These are phyloP conservation scores for Clitarchus hookeri DNA, from an alignment of 2,888 invertebrate genomes.

Conservation along the genomic window DNA sequence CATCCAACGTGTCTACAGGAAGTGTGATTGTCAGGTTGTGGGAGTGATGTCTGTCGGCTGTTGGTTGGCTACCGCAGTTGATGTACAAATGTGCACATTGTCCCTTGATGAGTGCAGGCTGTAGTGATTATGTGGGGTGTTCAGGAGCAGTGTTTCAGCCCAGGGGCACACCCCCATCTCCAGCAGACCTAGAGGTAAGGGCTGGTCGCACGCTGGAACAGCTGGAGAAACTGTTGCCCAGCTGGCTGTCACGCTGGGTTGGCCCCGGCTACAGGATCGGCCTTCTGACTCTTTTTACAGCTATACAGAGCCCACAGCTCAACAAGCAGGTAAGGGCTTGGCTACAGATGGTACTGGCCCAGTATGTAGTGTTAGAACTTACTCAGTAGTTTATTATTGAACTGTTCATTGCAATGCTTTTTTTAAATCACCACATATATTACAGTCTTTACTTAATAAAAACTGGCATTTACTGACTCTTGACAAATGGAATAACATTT, in stretches of 20 bases:
- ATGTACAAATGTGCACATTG: too few relatives aligned
- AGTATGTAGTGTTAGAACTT: too few relatives aligned
- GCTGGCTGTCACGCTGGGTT: slow-evolving; percentile 51
- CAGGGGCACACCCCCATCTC: slow-evolving; percentile 49
- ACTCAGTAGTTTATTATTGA: too few relatives aligned
- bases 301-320: slow-evolving; percentile 60
- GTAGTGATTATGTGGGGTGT: slow-evolving; percentile 38
- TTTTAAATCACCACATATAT: too few relatives aligned
- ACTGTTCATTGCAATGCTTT: too few relatives aligned
- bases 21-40: too few relatives aligned
- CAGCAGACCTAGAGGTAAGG: slow-evolving; percentile 51
- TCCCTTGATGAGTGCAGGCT: background rate
- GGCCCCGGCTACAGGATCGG: slow-evolving; percentile 44
- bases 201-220: slow-evolving; percentile 55
- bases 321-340: slow-evolving; percentile 62
- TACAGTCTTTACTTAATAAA: too few relatives aligned
- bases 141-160: slow-evolving; percentile 53
- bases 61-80: too few relatives aligned
- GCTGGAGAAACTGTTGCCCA: slow-evolving; percentile 52
- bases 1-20: background rate
- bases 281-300: slow-evolving; percentile 48
- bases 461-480: too few relatives aligned
- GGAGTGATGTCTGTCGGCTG: too few relatives aligned
- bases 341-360: slow-evolving; percentile 70
- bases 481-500: too few relatives aligned